Evolutionary conservation across 2,888 invertebrate genomes (phyloP).

Genomic region (Periphyllus acericola): DNA sequence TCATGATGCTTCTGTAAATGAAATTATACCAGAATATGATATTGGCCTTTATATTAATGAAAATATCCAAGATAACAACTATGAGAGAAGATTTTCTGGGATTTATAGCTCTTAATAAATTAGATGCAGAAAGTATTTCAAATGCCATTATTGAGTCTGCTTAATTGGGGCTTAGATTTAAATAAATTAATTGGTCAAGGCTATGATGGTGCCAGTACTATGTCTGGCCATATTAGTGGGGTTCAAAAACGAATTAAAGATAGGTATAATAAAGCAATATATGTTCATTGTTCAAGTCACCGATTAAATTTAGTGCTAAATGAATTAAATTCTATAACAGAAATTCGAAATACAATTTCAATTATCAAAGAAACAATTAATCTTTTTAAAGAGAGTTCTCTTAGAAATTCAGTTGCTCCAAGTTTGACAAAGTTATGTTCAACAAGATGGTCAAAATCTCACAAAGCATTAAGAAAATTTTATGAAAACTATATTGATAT

Average conservation of each 20-base stretch:
- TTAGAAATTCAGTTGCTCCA: neutral
- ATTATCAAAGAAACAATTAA: neutral
- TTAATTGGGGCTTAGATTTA: conserved; percentile 28
- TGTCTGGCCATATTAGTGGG: no score
- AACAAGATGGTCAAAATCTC: no score
- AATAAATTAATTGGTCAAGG: conserved; percentile 31
- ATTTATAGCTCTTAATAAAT: conserved; percentile 12
- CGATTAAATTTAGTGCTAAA: no score
- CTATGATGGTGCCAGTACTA: conserved; percentile 28
- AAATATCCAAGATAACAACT: conserved; percentile 15
- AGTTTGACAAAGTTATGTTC: conserved; percentile 3
- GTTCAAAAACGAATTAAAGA: conserved; percentile 18
- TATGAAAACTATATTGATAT: neutral
- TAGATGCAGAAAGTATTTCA: conserved; percentile 30
- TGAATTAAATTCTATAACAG: neutral
- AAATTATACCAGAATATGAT: neutral
- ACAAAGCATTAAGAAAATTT: neutral
- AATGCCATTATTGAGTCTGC: conserved; percentile 5
- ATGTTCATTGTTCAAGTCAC: no score
- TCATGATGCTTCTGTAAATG: no score
- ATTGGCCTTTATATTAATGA: neutral
- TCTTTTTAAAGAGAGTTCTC: neutral
- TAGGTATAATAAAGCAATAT: conserved; percentile 16
- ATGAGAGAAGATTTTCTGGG: conserved; percentile 26
- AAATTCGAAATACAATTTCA: neutral